phyloP scores from a whole-genome alignment of 1,140 invertebrate genomes.

The Helicoverpa armigera region DNA sequence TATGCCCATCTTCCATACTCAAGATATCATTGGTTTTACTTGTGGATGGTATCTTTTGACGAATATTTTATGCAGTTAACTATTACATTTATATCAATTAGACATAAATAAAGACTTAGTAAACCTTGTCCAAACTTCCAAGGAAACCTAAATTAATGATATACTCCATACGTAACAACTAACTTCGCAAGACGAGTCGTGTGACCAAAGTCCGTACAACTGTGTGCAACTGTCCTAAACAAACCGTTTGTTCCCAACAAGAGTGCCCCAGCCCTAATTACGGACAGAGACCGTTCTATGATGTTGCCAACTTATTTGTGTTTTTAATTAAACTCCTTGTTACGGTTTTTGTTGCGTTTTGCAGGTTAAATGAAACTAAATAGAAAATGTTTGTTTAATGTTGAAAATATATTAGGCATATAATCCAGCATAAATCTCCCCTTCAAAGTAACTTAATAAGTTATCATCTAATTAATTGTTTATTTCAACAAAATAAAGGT shows the following conservation, averaged over 20 bases:
- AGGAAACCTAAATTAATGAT: constrained; percentile 24
- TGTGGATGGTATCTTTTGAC: too few species aligned
- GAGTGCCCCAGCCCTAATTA: constrained; percentile 39
- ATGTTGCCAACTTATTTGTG: constrained; percentile 42
- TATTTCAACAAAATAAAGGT: too few species aligned
- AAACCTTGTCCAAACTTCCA: not conserved
- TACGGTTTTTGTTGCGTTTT: not conserved
- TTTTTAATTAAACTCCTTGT: constrained; percentile 34
- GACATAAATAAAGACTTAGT: too few species aligned
- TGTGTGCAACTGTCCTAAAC: constrained; percentile 43
- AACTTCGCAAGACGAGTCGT: constrained; percentile 32
- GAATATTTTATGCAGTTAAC: too few species aligned
- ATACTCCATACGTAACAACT: not conserved
- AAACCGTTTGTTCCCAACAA: constrained; percentile 35
- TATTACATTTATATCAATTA: too few species aligned
- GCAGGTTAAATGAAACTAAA: not conserved
- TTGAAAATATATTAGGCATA: not conserved
- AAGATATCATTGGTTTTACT: too few species aligned
- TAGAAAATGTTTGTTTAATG: not conserved
- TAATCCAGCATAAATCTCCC: too few species aligned
- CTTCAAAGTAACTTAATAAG: too few species aligned
- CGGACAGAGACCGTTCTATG: not conserved
- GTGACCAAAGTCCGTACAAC: not conserved
- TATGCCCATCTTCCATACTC: too few species aligned
- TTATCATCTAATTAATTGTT: too few species aligned